Evolutionary conservation across 2,113 vertebrate genomes (phyloP).

Genomic region (Ochotona curzoniae): DNA sequence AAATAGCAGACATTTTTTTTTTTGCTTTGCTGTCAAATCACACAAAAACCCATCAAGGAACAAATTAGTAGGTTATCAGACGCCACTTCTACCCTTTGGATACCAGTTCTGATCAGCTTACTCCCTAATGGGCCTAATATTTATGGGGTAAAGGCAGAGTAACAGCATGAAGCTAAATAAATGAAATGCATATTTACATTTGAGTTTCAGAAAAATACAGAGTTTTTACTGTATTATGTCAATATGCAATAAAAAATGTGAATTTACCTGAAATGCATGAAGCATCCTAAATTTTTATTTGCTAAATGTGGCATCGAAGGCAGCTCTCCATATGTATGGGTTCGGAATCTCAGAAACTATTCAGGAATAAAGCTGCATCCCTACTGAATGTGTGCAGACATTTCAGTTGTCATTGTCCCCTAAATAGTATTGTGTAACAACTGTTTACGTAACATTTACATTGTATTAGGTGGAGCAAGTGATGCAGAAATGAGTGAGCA

Average conservation of each 20-base stretch:
- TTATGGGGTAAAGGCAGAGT: neutral
- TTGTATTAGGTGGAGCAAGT: too few species aligned
- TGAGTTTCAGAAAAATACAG: constrained; percentile 26
- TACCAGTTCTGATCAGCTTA: neutral
- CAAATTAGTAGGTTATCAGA: neutral
- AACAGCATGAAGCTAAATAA: neutral
- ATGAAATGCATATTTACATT: neutral
- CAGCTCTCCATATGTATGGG: too few species aligned
- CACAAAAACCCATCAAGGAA: neutral
- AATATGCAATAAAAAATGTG: neutral
- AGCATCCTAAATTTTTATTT: constrained; percentile 9
- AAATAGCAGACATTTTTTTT: constrained; percentile 3
- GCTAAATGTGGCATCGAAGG: neutral
- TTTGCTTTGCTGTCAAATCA: neutral
- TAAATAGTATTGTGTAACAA: too few species aligned
- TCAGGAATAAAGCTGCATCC: too few species aligned
- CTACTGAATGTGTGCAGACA: too few species aligned
- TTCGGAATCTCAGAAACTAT: too few species aligned
- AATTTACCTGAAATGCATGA: constrained; percentile 12
- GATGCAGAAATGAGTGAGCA: too few species aligned
- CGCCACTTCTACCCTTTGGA: neutral
- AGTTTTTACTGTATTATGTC: neutral
- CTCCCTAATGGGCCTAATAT: neutral
- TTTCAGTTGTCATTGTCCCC: too few species aligned
- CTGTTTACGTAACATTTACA: too few species aligned